phyloP scores from a whole-genome alignment of 2,888 invertebrate genomes.

The Frankliniella intonsa region DNA sequence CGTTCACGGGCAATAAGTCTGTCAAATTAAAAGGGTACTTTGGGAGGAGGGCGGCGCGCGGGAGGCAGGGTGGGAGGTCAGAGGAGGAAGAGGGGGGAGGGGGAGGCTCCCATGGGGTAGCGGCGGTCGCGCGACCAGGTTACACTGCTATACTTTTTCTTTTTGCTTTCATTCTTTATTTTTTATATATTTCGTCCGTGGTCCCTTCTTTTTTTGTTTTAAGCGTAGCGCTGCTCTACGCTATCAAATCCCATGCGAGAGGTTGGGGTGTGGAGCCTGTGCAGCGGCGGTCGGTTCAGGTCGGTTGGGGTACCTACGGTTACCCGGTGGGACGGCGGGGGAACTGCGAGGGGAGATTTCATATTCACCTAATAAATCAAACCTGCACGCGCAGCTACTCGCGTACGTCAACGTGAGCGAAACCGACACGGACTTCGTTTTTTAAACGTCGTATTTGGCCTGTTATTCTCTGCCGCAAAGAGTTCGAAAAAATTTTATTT shows the following conservation, averaged over 20 bases:
- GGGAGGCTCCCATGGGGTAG: background rate
- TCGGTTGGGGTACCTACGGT: background rate
- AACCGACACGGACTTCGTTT: too few species aligned
- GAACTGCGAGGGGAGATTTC: background rate
- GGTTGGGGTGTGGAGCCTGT: too few species aligned
- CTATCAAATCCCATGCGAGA: too few species aligned
- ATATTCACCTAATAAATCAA: background rate
- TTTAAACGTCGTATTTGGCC: too few species aligned
- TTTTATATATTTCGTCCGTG: background rate
- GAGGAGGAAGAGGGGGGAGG: background rate
- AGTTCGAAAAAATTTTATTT: too few species aligned
- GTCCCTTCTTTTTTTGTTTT: too few species aligned
- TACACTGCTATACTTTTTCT: background rate
- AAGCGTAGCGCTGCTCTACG: too few species aligned
- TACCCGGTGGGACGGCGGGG: background rate
- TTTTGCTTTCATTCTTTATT: background rate
- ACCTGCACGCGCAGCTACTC: background rate
- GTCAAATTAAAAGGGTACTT: conserved; percentile 10
- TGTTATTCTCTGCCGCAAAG: too few species aligned
- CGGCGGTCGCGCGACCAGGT: background rate
- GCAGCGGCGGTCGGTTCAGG: too few species aligned
- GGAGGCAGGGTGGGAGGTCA: background rate
- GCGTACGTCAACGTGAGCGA: too few species aligned
- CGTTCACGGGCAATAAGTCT: conserved; percentile 23
- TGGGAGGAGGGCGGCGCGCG: background rate